These are phyloP conservation scores for Mus spretus DNA, from an alignment of 2,797 vertebrate species.

Conservation along the genomic window DNA sequence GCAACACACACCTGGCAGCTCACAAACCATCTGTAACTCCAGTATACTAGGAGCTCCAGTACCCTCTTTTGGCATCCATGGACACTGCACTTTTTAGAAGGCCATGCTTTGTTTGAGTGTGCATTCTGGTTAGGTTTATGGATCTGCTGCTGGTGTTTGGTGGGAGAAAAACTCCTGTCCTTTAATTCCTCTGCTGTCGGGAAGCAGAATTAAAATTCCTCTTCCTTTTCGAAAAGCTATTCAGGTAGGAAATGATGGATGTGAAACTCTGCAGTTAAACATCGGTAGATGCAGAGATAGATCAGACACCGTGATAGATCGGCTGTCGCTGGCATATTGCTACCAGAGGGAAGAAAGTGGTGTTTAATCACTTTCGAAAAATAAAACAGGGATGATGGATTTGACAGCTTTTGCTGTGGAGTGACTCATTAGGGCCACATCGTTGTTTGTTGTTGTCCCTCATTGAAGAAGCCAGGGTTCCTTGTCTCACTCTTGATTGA, in stretches of 20 bases:
- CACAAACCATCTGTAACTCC: neutral
- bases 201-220: constrained; percentile 84
- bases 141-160: constrained; percentile 5
- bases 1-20: neutral
- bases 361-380: constrained; percentile 75
- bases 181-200: constrained; percentile 82
- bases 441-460: constrained; percentile 64
- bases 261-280: constrained; percentile 84
- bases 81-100: neutral
- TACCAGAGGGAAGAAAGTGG: constrained; percentile 68
- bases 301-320: constrained; percentile 84
- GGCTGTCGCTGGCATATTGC: constrained; percentile 80
- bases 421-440: constrained; percentile 55
- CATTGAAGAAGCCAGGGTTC: constrained; percentile 41
- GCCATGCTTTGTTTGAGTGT: neutral
- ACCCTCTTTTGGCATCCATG: neutral
- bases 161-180: constrained; percentile 55
- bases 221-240: constrained; percentile 75
- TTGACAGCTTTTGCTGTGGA: constrained; percentile 46
- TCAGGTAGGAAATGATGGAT: constrained; percentile 87
- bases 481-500: neutral
- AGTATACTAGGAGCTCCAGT: neutral
- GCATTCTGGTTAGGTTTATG: neutral
- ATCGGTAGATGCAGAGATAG: constrained; percentile 82
- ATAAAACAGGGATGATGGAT: constrained; percentile 66